These are phyloP conservation scores for Cephus pygmeus DNA, from an alignment of 2,888 invertebrate genomes.

Conservation along the genomic window DNA sequence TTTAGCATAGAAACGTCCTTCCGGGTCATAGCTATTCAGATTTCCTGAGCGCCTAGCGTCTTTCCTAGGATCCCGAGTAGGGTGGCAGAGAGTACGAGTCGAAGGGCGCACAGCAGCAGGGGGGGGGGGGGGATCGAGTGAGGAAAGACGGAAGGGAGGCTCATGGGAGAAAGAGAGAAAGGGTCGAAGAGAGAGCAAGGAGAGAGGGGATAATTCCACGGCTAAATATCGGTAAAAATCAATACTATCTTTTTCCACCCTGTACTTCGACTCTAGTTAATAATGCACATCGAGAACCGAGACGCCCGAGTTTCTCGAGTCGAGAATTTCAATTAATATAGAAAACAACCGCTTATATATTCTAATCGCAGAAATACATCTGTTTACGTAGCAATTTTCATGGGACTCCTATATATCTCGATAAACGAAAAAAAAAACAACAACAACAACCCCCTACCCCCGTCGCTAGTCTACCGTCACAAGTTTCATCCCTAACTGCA, in stretches of 20 bases:
- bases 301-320: neutral
- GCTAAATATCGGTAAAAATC: constrained; percentile 65
- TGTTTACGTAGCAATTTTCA: neutral
- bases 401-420: neutral
- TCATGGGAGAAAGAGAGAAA: constrained; percentile 12
- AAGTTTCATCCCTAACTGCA: neutral
- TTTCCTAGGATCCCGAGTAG: constrained; percentile 17
- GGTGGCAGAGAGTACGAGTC: constrained; percentile 30
- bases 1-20: constrained; percentile 45
- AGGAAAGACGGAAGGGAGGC: constrained; percentile 6
- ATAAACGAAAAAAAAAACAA: neutral
- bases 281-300: constrained; percentile 39
- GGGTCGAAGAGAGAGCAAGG: constrained; percentile 32
- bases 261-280: constrained; percentile 41
- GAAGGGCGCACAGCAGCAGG: constrained; percentile 19
- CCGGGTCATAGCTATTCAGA: constrained; percentile 48
- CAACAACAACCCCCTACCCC: neutral
- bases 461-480: neutral
- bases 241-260: constrained; percentile 60
- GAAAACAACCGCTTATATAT: neutral
- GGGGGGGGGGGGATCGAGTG: constrained; percentile 21
- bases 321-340: neutral
- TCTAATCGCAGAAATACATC: neutral
- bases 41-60: constrained; percentile 21
- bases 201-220: constrained; percentile 60